A percentile compares a stretch with the other conserved stretches of the same genome.
Conservation (phyloP, 2,113 vertebrate species). For the Takifugu bimaculatus region DNA sequence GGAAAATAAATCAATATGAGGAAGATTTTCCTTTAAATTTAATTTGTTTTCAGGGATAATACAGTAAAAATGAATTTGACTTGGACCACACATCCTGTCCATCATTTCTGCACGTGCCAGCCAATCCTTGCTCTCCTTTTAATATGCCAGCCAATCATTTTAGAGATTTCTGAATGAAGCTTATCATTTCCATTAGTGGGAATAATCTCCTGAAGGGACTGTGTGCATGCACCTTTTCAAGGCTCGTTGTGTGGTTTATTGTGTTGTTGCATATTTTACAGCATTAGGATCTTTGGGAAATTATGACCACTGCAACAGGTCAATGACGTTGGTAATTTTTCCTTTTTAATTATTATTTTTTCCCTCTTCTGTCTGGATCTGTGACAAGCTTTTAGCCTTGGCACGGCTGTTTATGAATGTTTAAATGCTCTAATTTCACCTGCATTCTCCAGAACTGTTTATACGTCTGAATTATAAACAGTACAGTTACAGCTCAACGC, state of each 20-base stretch:
- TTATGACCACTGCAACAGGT: slow-evolving; percentile 94
- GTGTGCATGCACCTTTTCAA: slow-evolving; percentile 75
- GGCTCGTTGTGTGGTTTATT: slow-evolving; percentile 87
- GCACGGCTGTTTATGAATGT: slow-evolving; percentile 47
- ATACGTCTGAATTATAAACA: slow-evolving; percentile 54
- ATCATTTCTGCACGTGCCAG: not conserved
- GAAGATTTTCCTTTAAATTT: not conserved
- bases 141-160: slow-evolving; percentile 9
- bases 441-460: slow-evolving; percentile 49
- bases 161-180: slow-evolving; percentile 1
- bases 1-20: not conserved
- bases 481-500: slow-evolving; percentile 28
- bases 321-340: slow-evolving; percentile 96
- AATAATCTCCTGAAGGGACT: slow-evolving; percentile 6
- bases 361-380: slow-evolving; percentile 54
- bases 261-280: slow-evolving; percentile 98
- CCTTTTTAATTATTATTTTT: slow-evolving; percentile 84
- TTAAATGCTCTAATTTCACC: slow-evolving; percentile 34
- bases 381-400: slow-evolving; percentile 46
- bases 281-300: slow-evolving; percentile 97
- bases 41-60: too few relatives aligned
- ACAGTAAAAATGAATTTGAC: too few relatives aligned
- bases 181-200: not conserved
- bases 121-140: slow-evolving; percentile 1
- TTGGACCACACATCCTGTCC: too few relatives aligned